Conservation (phyloP, 2,888 invertebrate species). For the Volucella inflata region DNA sequence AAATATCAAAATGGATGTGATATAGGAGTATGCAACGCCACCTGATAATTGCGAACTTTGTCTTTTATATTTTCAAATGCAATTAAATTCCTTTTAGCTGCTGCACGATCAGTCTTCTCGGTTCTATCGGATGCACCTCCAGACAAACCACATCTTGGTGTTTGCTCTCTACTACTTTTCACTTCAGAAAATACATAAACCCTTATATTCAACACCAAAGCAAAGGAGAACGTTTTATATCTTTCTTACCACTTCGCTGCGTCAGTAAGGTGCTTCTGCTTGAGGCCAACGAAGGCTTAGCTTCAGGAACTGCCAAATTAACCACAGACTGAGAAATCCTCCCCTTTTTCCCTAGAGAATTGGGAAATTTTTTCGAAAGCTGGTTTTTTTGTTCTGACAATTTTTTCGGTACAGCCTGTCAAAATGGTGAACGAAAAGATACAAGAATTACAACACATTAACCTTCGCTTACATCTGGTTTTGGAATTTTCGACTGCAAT, state of each 20-base stretch:
- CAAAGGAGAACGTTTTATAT: not conserved
- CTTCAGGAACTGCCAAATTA: not conserved
- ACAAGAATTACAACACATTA: not conserved
- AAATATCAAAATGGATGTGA: not conserved
- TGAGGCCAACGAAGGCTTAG: not conserved
- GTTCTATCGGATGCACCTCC: not conserved
- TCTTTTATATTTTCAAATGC: constrained; percentile 27
- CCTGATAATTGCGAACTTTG: constrained; percentile 45
- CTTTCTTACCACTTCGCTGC: constrained; percentile 7
- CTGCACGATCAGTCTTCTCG: constrained; percentile 28
- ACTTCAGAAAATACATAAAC: not conserved
- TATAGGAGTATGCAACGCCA: not conserved
- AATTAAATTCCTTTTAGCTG: constrained; percentile 30
- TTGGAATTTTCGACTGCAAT: constrained; percentile 62
- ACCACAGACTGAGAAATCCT: constrained; percentile 27
- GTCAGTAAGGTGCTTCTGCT: constrained; percentile 27
- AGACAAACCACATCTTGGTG: constrained; percentile 7
- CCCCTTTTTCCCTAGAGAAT: not conserved
- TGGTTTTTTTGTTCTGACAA: not conserved
- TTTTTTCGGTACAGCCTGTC: not conserved
- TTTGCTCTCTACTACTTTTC: constrained; percentile 21
- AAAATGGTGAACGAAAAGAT: not conserved
- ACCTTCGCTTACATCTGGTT: constrained; percentile 28
- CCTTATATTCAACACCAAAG: not conserved
- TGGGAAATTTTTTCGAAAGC: not conserved